Conservation (phyloP, 2,113 vertebrate genomes). For the Kryptolebias marmoratus region DNA sequence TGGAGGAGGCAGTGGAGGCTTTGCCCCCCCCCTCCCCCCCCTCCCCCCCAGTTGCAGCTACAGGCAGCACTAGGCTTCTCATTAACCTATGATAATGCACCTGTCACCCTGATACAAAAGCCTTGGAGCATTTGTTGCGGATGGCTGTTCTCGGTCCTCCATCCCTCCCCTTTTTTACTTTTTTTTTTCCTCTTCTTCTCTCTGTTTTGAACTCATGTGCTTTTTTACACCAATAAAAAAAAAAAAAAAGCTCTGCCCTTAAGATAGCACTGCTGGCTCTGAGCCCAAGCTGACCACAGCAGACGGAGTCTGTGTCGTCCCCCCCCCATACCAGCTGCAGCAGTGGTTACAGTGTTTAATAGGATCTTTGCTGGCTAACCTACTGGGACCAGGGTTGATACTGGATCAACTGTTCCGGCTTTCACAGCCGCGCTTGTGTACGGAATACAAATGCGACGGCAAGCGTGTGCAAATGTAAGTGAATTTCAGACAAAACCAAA, state of each 20-base stretch:
- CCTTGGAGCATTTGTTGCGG: constrained; percentile 56
- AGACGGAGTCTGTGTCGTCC: constrained; percentile 49
- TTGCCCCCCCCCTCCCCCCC: neutral
- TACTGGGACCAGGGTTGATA: constrained; percentile 29
- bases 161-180: neutral
- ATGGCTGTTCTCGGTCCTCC: constrained; percentile 44
- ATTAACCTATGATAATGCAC: constrained; percentile 79
- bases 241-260: constrained; percentile 22
- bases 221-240: constrained; percentile 16
- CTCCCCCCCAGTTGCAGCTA: constrained; percentile 63
- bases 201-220: constrained; percentile 7
- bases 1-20: constrained; percentile 48
- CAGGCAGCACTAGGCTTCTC: constrained; percentile 67
- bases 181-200: constrained; percentile 20
- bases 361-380: constrained; percentile 48
- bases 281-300: constrained; percentile 52
- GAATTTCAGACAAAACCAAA: constrained; percentile 48
- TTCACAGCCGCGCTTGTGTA: constrained; percentile 30
- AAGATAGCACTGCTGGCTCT: constrained; percentile 35
- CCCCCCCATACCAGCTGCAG: neutral
- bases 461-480: constrained; percentile 43
- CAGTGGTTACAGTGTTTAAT: constrained; percentile 49
- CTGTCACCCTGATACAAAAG: constrained; percentile 62
- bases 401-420: constrained; percentile 27
- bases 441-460: constrained; percentile 32